Evolutionary conservation across 2,113 vertebrate species (phyloP).

Genomic region (Silurus meridionalis): DNA sequence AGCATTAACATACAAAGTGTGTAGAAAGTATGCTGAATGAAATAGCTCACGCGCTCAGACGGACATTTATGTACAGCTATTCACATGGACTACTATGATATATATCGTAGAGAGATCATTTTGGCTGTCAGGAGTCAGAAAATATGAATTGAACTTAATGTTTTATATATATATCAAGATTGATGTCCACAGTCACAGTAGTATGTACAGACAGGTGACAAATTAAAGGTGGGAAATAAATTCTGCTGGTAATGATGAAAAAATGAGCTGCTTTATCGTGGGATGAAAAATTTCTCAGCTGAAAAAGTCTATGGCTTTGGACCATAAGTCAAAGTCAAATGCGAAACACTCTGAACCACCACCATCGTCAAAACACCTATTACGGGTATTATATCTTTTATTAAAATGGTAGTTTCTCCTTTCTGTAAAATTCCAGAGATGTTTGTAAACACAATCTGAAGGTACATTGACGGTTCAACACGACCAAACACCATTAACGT

Average conservation of each 20-base stretch:
- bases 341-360: not conserved
- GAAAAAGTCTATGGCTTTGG: not conserved
- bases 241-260: not conserved
- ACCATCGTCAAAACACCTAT: not conserved
- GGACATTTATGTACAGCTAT: not conserved
- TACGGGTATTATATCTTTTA: not conserved
- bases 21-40: too few relatives aligned
- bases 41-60: too few relatives aligned
- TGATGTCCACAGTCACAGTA: not conserved
- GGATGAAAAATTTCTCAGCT: not conserved
- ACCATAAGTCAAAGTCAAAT: not conserved
- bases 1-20: constrained; percentile 23
- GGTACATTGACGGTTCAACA: not conserved
- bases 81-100: not conserved
- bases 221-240: not conserved
- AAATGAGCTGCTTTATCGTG: not conserved
- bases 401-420: not conserved
- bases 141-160: constrained; percentile 3
- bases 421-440: not conserved
- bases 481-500: not conserved
- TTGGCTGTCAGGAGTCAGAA: not conserved
- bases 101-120: not conserved
- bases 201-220: constrained; percentile 8
- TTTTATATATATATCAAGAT: not conserved
- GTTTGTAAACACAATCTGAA: not conserved